phyloP scores from a whole-genome alignment of 2,797 vertebrate genomes.

The Sebastolobus alascanus region DNA sequence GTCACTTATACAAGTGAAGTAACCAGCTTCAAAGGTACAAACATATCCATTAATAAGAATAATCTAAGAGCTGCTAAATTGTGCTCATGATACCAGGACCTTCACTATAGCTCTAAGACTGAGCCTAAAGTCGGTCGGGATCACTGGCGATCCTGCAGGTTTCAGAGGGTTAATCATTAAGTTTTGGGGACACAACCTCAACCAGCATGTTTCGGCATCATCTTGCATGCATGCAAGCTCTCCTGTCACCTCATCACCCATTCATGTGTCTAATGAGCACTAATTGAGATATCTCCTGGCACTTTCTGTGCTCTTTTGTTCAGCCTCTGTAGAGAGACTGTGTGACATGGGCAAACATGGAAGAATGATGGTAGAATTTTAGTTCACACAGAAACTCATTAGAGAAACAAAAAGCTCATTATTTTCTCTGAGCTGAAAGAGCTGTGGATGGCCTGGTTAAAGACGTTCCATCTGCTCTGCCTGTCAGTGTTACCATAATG shows the following conservation, averaged over 20 bases:
- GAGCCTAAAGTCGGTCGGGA: not conserved
- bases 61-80: not conserved
- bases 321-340: not conserved
- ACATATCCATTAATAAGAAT: not conserved
- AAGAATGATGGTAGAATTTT: conserved; percentile 17
- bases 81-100: not conserved
- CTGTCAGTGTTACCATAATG: not conserved
- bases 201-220: not conserved
- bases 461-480: conserved; percentile 20
- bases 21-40: not conserved
- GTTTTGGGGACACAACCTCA: not conserved
- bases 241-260: conserved; percentile 54
- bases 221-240: not conserved
- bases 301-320: conserved; percentile 53
- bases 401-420: conserved; percentile 70
- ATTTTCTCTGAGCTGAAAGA: conserved; percentile 46
- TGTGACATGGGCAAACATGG: conserved; percentile 18
- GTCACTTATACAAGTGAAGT: conserved; percentile 1
- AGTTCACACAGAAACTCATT: conserved; percentile 64
- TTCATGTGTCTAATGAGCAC: conserved; percentile 71
- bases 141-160: not conserved
- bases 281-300: conserved; percentile 65
- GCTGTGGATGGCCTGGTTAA: conserved; percentile 18
- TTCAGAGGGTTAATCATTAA: not conserved
- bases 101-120: not conserved